Evolutionary conservation across 2,797 vertebrate species (phyloP).

Genomic region (Austrolebias charrua): DNA sequence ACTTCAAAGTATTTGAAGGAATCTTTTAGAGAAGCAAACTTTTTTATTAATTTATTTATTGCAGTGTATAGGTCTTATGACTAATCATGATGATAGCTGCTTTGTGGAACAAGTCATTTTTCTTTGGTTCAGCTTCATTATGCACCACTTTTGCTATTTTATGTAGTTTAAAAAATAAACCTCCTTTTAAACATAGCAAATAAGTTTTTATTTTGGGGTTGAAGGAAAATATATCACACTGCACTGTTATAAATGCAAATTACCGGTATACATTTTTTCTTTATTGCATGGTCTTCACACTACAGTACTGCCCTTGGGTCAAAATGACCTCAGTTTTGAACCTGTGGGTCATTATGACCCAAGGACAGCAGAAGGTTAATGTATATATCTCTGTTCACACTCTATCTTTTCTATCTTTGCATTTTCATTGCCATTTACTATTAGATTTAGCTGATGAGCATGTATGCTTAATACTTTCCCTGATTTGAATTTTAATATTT

Average conservation of each 20-base stretch:
- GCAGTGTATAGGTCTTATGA: neutral
- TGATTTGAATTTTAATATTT: too few relatives aligned
- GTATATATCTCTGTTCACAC: too few relatives aligned
- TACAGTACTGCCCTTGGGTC: neutral
- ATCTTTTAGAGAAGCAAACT: neutral
- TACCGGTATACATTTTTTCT: neutral
- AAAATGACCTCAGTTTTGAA: too few relatives aligned
- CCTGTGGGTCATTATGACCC: too few relatives aligned
- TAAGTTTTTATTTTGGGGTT: neutral
- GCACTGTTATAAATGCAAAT: neutral
- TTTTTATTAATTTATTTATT: neutral
- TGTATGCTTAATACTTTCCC: too few relatives aligned
- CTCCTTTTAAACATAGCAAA: neutral
- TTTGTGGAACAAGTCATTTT: neutral
- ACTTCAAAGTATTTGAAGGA: conserved; percentile 10
- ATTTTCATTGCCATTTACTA: too few relatives aligned
- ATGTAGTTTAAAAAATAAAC: conserved; percentile 1
- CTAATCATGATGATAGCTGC: neutral
- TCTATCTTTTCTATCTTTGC: too few relatives aligned
- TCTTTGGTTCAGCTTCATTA: neutral
- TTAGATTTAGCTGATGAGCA: too few relatives aligned
- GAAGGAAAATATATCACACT: neutral
- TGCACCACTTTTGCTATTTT: neutral
- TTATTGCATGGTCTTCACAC: conserved; percentile 26
- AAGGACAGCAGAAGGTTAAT: too few relatives aligned